phyloP scores from a whole-genome alignment of 2,113 vertebrate species.

The Anser cygnoides region DNA sequence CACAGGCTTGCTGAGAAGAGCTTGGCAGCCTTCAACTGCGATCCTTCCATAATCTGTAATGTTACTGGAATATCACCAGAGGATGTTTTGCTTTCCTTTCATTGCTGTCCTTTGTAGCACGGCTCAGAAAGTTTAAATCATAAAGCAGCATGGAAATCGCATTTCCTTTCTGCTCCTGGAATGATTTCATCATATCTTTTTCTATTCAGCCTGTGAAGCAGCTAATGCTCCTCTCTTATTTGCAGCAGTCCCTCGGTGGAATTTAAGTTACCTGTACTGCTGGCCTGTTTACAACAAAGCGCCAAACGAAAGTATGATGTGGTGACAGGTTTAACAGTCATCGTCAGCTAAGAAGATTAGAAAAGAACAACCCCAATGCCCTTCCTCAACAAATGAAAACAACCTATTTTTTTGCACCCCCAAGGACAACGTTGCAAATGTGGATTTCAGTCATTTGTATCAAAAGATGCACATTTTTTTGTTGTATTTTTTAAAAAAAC shows the following conservation, averaged over 20 bases:
- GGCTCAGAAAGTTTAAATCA: slow-evolving; percentile 1
- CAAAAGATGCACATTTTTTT: not conserved
- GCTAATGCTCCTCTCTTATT: not conserved
- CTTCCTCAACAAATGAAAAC: not conserved
- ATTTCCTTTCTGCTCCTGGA: slow-evolving; percentile 21
- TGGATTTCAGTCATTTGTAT: not conserved
- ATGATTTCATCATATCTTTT: not conserved
- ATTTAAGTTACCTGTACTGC: not conserved
- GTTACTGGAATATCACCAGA: not conserved
- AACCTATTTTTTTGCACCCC: not conserved
- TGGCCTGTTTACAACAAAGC: not conserved
- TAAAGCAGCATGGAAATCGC: slow-evolving; percentile 43
- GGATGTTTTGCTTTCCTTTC: not conserved
- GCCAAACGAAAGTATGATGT: not conserved
- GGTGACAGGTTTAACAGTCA: not conserved
- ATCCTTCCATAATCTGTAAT: not conserved
- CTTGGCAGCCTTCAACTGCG: fast-evolving
- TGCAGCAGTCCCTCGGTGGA: not conserved
- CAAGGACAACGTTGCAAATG: not conserved
- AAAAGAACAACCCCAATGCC: not conserved
- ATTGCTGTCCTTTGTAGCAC: not conserved
- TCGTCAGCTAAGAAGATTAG: not conserved
- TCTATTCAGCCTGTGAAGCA: slow-evolving; percentile 2
- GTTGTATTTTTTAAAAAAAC: not conserved
- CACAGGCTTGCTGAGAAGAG: not conserved